Evolutionary conservation across 2,888 invertebrate genomes (phyloP), one percentile per base, ranked within the genome.

Genomic region (Flexamia atlantica): DNA sequence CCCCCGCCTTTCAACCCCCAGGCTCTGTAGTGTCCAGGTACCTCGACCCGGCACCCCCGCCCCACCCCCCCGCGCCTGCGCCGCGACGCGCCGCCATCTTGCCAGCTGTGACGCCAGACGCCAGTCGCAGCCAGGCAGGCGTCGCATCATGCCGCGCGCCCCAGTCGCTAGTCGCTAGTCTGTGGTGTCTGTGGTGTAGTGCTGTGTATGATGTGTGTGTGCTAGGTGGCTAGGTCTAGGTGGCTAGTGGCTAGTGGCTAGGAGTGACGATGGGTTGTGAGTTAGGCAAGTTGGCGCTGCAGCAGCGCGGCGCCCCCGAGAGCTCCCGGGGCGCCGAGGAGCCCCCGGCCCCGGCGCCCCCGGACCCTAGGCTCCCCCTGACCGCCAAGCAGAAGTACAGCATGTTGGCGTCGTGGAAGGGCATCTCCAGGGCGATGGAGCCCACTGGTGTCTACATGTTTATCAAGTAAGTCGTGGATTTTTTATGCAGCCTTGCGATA

Each of bases 401-500:
- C 87, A 96, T 97, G 92, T 92, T 96, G 86, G 97, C 97, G 0
- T 97, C 97, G 14, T 97, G 97, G 97, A 97, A 96, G 89, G 97
- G 96, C 36, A 97, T 97, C 88, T 94, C 95, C 87, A 93, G 97
- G 87, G 97, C 97, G 17, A 95, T 97, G 94, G 96, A 96, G 90
- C 94, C 95, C 83, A 97, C 97, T 70, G 97, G 97, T 80, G 94
- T 97, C 87, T 94, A 94, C 91, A 97, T 97, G 97, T 97, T 97
- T 90, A 93, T 97, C 90, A 96, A 95, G 97, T 97, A 91, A 94
- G 96, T 94, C 36, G 4, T 36, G 9, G n/a, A n/a, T n/a, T n/a
- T n/a, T n/a, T n/a, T n/a, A n/a, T n/a, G n/a, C n/a, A n/a, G n/a
- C n/a, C n/a, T n/a, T n/a, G n/a, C n/a, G n/a, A n/a, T n/a, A n/a